Base-by-base conservation (phyloP, 2,888 invertebrate genomes). In the Ptychoptera albimana region DNA sequence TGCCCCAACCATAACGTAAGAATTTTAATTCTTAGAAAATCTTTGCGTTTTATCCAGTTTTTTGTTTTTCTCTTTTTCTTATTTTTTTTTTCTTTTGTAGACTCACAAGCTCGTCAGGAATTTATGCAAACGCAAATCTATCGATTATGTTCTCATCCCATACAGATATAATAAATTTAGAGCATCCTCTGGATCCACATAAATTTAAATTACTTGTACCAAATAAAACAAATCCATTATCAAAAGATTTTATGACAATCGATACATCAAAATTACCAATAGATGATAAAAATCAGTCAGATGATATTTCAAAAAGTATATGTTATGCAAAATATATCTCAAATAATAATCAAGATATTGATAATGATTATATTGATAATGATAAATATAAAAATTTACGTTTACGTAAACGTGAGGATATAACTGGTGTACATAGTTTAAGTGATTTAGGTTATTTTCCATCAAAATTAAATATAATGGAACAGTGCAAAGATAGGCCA, bases 61-160 rank as follows among this genome's bases (percentile, higher is more conserved):
- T 34, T 31, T 38, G 7, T 35, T 42, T 7, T 29, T 45, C 12
- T 13, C 10, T 23, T 23, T 12, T 39, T 9, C 30, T 11, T 29
- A 30, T 30, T 30, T 9, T 30, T 30, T 11, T 36, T 39, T 39
- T 7, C 8, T 12, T 38, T 32, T 32, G 14, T 36, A 51, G 50
- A n/a, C 45, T 51, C 29, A 48, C 49, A 15, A 49, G 47, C 42
- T 48, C 48, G 23, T 49, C 49, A 23, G 43, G 46, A 29, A 45
- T 43, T 15, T 49, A 47, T 50, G 51, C 45, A 35, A 49, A 48
- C 39, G 41, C 43, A 16, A 49, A 60, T 50, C 48, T 62, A 35
- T 59, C 61, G 50, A 53, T 58, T 50, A 50, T 58, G 46, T 57
- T 61, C 47, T 57, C 57, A 45, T 57, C 57, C 34, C 56, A 57